Conservation (phyloP, 2,797 vertebrate species). For the Babyrousa celebensis region DNA sequence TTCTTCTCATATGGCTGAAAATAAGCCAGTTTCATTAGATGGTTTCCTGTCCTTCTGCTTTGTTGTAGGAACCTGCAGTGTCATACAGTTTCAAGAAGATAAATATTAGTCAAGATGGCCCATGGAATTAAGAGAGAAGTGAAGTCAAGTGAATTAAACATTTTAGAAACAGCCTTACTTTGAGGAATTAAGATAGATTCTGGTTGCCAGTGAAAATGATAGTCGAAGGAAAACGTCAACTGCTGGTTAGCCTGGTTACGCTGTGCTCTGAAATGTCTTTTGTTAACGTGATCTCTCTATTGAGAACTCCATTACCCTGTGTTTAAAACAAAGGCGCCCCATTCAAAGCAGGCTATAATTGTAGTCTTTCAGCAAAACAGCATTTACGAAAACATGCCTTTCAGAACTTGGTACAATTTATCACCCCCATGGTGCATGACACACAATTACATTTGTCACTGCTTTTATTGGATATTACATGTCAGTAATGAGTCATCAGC, state of each 20-base stretch:
- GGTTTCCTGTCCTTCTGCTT: not conserved
- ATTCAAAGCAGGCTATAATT: slow-evolving; percentile 81
- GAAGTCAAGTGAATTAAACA: not conserved
- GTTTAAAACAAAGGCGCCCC: slow-evolving; percentile 80
- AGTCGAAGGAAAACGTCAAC: not conserved
- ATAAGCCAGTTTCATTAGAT: not conserved
- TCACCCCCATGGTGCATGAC: slow-evolving; percentile 76
- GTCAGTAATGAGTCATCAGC: slow-evolving; percentile 78
- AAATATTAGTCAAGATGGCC: not conserved
- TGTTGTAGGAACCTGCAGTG: not conserved
- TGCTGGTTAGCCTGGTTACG: slow-evolving; percentile 21
- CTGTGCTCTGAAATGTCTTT: slow-evolving; percentile 55
- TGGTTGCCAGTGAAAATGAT: not conserved
- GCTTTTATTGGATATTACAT: slow-evolving; percentile 79
- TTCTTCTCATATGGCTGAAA: not conserved
- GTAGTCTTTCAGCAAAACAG: slow-evolving; percentile 74
- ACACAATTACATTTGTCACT: slow-evolving; percentile 79
- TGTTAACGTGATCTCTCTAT: slow-evolving; percentile 71
- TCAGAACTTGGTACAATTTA: slow-evolving; percentile 70
- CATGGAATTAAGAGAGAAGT: not conserved
- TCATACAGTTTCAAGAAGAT: not conserved
- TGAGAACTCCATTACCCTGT: slow-evolving; percentile 75
- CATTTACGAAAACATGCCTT: slow-evolving; percentile 83
- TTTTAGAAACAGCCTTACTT: not conserved
- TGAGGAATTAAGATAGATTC: not conserved